Evolutionary conservation across 2,113 vertebrate genomes (phyloP).

Genomic region (Chunga burmeisteri): DNA sequence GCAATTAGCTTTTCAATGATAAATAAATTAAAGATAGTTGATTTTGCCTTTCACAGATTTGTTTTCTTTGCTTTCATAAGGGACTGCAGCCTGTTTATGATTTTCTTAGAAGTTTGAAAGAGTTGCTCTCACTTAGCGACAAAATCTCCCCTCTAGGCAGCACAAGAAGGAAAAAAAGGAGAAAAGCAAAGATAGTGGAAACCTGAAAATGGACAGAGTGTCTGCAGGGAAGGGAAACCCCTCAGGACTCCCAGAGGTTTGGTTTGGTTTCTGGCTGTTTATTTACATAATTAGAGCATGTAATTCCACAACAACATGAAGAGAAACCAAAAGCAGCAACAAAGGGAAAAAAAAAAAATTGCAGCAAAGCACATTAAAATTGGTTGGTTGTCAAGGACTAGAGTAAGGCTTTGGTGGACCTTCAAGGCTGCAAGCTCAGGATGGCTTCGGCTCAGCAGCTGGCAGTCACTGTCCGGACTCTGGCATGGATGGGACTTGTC

Average conservation of each 20-base stretch:
- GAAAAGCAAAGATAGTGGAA: not conserved
- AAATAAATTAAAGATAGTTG: conserved; percentile 50
- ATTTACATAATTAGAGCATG: conserved; percentile 24
- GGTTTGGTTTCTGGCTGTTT: conserved; percentile 4
- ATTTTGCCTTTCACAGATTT: conserved; percentile 38
- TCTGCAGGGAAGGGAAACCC: conserved; percentile 22
- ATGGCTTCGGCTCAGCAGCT: not conserved
- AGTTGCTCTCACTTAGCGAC: not conserved
- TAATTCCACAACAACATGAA: not conserved
- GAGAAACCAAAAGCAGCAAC: not conserved
- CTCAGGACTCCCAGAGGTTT: not conserved
- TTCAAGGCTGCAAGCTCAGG: not conserved
- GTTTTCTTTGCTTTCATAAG: conserved; percentile 22
- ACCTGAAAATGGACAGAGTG: not conserved
- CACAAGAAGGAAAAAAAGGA: not conserved
- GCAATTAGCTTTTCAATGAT: conserved; percentile 45
- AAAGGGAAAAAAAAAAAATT: not conserved
- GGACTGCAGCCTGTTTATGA: conserved; percentile 11
- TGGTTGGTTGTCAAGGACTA: not conserved
- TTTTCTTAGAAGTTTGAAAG: conserved; percentile 38
- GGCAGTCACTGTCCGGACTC: not conserved
- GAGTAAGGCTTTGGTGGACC: not conserved
- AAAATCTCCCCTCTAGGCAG: conserved; percentile 43
- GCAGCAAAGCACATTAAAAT: not conserved
- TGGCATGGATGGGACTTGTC: not conserved